Evolutionary conservation across 2,888 invertebrate genomes (phyloP), one percentile per base, ranked within the genome.

Genomic region (Lithophane socia): DNA sequence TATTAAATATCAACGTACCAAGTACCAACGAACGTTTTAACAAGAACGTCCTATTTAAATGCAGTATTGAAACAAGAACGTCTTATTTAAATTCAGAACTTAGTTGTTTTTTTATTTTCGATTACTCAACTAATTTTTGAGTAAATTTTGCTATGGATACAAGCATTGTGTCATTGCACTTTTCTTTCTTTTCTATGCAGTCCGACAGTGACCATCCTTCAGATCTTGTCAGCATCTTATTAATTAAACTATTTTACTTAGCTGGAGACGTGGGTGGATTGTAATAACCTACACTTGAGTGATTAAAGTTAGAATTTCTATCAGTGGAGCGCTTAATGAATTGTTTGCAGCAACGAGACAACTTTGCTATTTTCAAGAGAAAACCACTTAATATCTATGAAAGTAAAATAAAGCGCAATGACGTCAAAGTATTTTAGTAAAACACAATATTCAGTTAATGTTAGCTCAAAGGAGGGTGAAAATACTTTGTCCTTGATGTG

Each of bases 241-340:
- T 37, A 52, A 37, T 37, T 37, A 68, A 16, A 68, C 16, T 64
- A 69, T 65, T 65, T 49, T 21, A 44, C 37, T 84, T 69, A 29
- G 54, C 18, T 63, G 29, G 42, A 75, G 65, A 65, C 75, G 67
- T 80, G 75, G 69, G 65, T 47, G 10, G 66, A 81, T 75, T 24
- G 56, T 74, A 76, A 85, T 65, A 80, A 80, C 60, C 61, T 79
- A 68, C 75, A 70, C 73, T 77, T 77, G 70, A 84, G 74, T 77
- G 71, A 73, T 63, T 76, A 76, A 76, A 76, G 47, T 67, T 75
- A 58, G 60, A 69, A 67, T 71, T 73, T 81, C 64, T 72, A 81
- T 81, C 42, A 80, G 58, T 65, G 29, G 63, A 70, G 67, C 44
- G 61, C 73, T 82, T 65, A 82, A 86, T 77, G 42, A 77, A 82